These are phyloP conservation scores for Hoplostethus mediterraneus DNA, from an alignment of 2,797 vertebrate species.

Conservation along the genomic window DNA sequence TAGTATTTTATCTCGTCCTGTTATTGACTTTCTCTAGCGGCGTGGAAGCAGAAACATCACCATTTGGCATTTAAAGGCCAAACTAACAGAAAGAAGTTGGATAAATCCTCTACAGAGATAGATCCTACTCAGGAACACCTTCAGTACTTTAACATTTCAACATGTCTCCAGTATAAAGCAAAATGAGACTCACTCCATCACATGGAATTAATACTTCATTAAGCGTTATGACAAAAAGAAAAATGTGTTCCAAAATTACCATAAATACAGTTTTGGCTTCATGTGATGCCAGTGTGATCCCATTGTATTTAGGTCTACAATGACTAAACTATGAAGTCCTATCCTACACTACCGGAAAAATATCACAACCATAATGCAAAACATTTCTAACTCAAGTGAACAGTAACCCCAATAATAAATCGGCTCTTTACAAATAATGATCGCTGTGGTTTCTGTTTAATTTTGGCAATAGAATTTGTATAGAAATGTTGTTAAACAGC, in stretches of 20 bases:
- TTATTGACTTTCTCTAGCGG: neutral
- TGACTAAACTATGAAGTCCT: conserved; percentile 5
- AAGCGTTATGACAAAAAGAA: conserved; percentile 42
- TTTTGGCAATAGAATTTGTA: neutral
- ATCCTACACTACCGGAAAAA: neutral
- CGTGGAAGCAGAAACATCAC: conserved; percentile 10
- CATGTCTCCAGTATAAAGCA: conserved; percentile 30
- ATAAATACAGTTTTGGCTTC: conserved; percentile 65
- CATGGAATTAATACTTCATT: conserved; percentile 75
- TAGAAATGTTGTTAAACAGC: neutral
- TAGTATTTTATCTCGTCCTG: neutral
- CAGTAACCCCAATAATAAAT: neutral
- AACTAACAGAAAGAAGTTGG: conserved; percentile 7
- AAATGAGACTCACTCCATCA: conserved; percentile 50
- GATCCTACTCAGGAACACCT: neutral
- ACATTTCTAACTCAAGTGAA: neutral
- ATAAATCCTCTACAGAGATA: neutral
- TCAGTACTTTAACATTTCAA: conserved; percentile 26
- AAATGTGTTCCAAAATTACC: conserved; percentile 21
- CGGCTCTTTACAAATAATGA: neutral
- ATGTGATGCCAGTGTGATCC: conserved; percentile 21
- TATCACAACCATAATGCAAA: conserved; percentile 12
- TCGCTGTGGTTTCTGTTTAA: conserved; percentile 1
- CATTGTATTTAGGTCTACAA: conserved; percentile 17
- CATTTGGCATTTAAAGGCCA: conserved; percentile 8